Conservation (phyloP, 2,797 vertebrate genomes). For the Tenualosa ilisha region DNA sequence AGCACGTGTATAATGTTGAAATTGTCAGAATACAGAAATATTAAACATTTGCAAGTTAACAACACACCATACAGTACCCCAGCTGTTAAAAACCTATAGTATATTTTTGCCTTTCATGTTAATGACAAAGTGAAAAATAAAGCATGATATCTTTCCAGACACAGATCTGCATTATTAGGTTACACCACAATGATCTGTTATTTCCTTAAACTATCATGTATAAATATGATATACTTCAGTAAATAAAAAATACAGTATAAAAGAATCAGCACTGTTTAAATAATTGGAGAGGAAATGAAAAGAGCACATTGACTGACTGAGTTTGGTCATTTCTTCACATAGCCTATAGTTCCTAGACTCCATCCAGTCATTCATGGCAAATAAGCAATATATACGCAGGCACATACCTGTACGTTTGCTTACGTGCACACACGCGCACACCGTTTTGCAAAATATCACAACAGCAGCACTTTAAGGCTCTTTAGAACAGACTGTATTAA, state of each 20-base stretch:
- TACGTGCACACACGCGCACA: not conserved
- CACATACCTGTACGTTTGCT: not conserved
- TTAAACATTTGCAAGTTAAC: not conserved
- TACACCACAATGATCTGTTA: conserved; percentile 21
- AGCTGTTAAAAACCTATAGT: conserved; percentile 7
- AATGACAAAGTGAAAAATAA: conserved; percentile 1
- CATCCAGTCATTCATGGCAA: not conserved
- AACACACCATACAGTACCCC: not conserved
- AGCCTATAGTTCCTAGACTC: not conserved
- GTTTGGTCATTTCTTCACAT: not conserved
- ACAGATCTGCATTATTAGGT: not conserved
- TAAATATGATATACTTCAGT: conserved; percentile 14
- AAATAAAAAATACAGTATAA: conserved; percentile 31
- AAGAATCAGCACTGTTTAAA: conserved; percentile 28
- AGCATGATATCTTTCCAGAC: conserved; percentile 12
- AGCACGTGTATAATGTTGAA: not conserved
- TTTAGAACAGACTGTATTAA: conserved; percentile 41
- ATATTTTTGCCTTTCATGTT: not conserved
- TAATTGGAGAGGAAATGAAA: conserved; percentile 31
- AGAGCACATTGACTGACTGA: conserved; percentile 14
- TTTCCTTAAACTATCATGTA: not conserved
- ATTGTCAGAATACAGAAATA: not conserved
- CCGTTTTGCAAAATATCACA: conserved; percentile 29
- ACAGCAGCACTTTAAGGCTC: conserved; percentile 56
- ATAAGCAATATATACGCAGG: not conserved